Base-by-base conservation (phyloP, 2,113 vertebrate genomes). In the Nyctibius bracteatus region DNA sequence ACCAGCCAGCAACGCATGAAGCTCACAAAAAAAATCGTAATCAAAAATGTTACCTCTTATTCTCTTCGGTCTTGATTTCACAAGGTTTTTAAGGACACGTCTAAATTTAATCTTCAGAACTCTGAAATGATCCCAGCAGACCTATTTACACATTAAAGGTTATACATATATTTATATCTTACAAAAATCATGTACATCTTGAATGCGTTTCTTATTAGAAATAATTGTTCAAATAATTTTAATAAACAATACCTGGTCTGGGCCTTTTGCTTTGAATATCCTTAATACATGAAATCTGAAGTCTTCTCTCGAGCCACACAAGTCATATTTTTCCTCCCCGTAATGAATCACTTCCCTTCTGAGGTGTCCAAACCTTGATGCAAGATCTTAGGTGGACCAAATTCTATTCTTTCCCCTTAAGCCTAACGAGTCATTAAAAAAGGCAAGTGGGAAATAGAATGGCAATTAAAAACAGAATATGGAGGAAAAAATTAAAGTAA, bases 401-500 rank as follows among this genome's bases (percentile, higher is more conserved):
- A 94, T 94, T 87, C 90, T 93, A 5, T 65, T 95, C 90, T 93
- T 94, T 94, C 66, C 88, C 94, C 96, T 84, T 96, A 94, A 97
- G 95, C 90, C 87, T 94, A 97, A 96, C 21, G 63, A 94, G 88
- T 94, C 88, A 95, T 97, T 97, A 82, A 89, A 88, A 94, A 90
- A 74, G 92, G 87, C 88, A 91, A 71, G 93, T 94, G 95, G 94
- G 93, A 94, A 96, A 97, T 95, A 54, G 88, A 55, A 71, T 33
- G 75, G 93, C 95, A 97, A 97, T 97, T 97, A 94, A 94, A 94
- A 96, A 41, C 39, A 92, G 92, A 92, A 93, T 90, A 94, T 24
- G 46, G 66, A 96, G 90, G 77, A 8, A 80, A 96, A 95, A 97
- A 95, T 94, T 95, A 92, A 96, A 95, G 81, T 67, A 96, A 97